Evolutionary conservation across 2,113 vertebrate species (phyloP).

Genomic region (Gymnobelideus leadbeateri): DNA sequence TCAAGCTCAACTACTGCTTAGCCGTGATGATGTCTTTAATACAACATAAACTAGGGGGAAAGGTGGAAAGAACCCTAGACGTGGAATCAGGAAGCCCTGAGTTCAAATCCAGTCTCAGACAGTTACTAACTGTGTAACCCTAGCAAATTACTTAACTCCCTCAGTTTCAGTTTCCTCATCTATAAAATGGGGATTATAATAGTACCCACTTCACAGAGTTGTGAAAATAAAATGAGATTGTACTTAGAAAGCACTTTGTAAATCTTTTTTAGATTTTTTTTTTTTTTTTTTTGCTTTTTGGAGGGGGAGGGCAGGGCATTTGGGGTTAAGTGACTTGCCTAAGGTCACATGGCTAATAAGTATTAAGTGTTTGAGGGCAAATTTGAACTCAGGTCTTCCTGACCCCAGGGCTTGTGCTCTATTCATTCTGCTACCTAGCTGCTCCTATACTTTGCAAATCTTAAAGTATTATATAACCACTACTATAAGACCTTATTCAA

Average conservation of each 20-base stretch:
- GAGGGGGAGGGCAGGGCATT: too few relatives aligned
- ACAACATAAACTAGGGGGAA: not conserved
- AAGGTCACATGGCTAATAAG: too few relatives aligned
- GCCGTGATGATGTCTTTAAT: not conserved
- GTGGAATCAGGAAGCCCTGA: not conserved
- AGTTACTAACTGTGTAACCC: too few relatives aligned
- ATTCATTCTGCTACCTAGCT: too few relatives aligned
- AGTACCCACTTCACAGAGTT: not conserved
- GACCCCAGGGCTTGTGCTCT: too few relatives aligned
- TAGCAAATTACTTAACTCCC: too few relatives aligned
- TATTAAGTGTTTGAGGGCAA: too few relatives aligned
- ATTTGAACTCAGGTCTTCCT: too few relatives aligned
- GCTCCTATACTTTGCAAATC: not conserved
- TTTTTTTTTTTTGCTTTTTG: too few relatives aligned
- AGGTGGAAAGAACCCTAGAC: not conserved
- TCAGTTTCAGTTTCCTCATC: not conserved
- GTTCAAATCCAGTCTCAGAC: not conserved
- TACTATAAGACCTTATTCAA: constrained; percentile 9
- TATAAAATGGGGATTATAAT: not conserved
- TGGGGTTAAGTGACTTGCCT: too few relatives aligned
- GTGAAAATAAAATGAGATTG: not conserved
- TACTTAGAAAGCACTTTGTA: not conserved
- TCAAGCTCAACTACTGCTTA: not conserved
- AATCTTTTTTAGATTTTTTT: not conserved
- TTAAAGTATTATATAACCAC: not conserved